Percentiles rank a stretch among this genome's conserved stretches.
Evolutionary conservation across 2,888 invertebrate genomes (phyloP).

Genomic region (Philereme vetulata): DNA sequence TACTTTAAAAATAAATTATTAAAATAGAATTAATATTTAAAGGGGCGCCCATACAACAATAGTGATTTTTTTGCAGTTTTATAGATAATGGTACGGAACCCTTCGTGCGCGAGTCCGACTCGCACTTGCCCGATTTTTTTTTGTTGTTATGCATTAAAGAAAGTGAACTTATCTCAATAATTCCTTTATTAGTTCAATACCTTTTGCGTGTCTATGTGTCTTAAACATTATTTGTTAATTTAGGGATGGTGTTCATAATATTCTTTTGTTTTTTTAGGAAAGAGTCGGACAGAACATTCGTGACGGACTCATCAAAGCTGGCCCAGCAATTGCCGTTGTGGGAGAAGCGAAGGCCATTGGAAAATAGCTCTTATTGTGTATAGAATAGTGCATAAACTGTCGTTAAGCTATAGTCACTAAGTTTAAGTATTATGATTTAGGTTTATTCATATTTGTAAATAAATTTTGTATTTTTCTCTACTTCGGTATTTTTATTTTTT

Average conservation of each 20-base stretch:
- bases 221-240: no score
- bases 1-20: no score
- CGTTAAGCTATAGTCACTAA: not conserved
- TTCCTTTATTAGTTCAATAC: no score
- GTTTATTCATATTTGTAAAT: slow-evolving; percentile 1
- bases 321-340: slow-evolving; percentile 51
- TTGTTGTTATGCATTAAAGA: no score
- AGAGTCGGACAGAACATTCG: slow-evolving; percentile 50
- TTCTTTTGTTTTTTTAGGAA: slow-evolving; percentile 42
- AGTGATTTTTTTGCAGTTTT: no score
- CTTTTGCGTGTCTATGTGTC: no score
- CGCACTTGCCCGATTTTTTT: no score
- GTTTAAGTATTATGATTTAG: slow-evolving; percentile 7
- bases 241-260: slow-evolving; percentile 1
- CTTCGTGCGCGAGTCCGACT: no score
- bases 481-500: slow-evolving; percentile 4
- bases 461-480: slow-evolving; percentile 4
- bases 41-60: no score
- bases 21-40: no score
- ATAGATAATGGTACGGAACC: no score
- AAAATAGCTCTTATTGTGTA: slow-evolving; percentile 35
- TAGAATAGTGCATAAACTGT: not conserved
- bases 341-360: slow-evolving; percentile 49
- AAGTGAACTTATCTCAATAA: no score
- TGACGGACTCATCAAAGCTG: slow-evolving; percentile 56